Evolutionary conservation across 2,113 vertebrate species (phyloP).

Genomic region (Chloroceryle aenea): DNA sequence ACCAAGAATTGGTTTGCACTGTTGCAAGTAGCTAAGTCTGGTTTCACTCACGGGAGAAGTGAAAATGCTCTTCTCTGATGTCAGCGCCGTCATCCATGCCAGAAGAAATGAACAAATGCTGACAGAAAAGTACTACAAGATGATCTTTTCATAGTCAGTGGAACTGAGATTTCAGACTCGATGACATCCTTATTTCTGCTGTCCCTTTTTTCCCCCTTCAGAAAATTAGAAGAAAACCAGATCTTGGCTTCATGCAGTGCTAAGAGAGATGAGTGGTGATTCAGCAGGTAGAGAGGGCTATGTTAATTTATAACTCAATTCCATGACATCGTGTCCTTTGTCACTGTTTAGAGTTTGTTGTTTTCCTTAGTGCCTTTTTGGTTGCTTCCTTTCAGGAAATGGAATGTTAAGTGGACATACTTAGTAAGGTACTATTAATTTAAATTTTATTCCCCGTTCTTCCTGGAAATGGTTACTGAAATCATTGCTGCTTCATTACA

Average conservation of each 20-base stretch:
- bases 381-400: conserved; percentile 19
- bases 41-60: background rate
- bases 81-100: background rate
- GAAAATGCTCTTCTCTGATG: background rate
- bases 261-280: background rate
- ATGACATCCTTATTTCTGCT: background rate
- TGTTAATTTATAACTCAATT: conserved; percentile 30
- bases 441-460: background rate
- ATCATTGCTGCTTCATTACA: background rate
- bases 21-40: conserved; percentile 4
- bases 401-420: background rate
- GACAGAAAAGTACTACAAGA: background rate
- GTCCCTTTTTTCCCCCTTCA: background rate
- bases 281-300: background rate
- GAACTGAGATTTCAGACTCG: background rate
- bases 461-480: background rate
- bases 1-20: background rate
- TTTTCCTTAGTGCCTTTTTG: conserved; percentile 33
- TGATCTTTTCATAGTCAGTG: background rate
- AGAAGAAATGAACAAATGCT: background rate
- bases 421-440: background rate
- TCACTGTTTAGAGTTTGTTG: conserved; percentile 49
- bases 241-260: background rate
- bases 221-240: background rate
- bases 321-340: background rate